Percentiles rank a stretch among this genome's conserved stretches.
These are phyloP conservation scores for Jacana jacana DNA, from an alignment of 2,113 vertebrate genomes.

Conservation along the genomic window DNA sequence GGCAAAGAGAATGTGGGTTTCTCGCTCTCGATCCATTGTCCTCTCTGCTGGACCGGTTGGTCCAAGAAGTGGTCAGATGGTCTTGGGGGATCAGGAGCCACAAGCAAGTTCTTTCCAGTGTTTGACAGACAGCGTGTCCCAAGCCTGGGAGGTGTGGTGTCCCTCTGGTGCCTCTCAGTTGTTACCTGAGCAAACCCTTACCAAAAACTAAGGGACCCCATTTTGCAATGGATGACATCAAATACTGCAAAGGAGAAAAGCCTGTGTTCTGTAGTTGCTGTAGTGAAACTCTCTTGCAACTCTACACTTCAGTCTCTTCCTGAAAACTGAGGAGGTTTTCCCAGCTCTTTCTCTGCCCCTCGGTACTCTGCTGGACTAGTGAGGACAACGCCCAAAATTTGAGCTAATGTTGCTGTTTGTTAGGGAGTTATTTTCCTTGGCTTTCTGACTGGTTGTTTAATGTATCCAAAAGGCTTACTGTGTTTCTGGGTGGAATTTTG, in stretches of 20 bases:
- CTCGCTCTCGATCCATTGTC: not conserved
- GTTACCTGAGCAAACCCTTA: not conserved
- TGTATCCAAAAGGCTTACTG: not conserved
- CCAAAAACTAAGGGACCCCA: not conserved
- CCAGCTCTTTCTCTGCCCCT: not conserved
- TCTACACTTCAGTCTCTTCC: not conserved
- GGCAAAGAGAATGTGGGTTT: not conserved
- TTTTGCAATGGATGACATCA: not conserved
- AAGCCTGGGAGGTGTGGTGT: not conserved
- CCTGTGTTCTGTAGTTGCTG: not conserved
- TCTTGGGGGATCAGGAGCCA: not conserved
- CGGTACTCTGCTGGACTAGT: not conserved
- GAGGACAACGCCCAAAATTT: not conserved
- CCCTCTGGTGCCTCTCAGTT: not conserved
- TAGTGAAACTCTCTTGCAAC: not conserved
- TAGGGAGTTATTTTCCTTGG: not conserved
- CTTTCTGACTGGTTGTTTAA: not conserved
- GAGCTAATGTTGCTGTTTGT: not conserved
- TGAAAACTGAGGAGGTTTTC: not conserved
- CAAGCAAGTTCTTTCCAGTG: not conserved
- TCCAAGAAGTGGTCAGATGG: not conserved
- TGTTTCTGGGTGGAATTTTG: not conserved
- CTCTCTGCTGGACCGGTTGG: not conserved
- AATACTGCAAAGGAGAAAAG: not conserved
- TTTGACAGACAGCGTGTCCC: accelerated